Conservation (phyloP, 2,888 invertebrate species). For the Bombyx huttoni region DNA sequence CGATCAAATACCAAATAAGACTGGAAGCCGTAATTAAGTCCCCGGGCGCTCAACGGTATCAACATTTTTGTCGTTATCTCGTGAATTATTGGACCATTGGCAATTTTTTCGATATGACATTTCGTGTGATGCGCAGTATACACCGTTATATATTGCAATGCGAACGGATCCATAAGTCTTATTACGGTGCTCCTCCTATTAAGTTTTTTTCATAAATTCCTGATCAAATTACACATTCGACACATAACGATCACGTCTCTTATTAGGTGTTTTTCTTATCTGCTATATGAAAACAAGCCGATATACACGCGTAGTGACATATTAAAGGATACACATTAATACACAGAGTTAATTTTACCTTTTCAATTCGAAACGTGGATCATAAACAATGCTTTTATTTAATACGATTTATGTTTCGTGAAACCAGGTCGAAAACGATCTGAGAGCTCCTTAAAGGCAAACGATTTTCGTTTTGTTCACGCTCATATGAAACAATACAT, state of each 20-base stretch:
- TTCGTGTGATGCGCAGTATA: constrained; percentile 13
- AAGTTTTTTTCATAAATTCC: neutral
- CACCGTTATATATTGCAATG: constrained; percentile 16
- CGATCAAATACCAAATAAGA: constrained; percentile 20
- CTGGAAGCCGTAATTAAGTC: constrained; percentile 16
- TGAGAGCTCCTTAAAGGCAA: constrained; percentile 61
- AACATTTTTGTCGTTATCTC: constrained; percentile 20
- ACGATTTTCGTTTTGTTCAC: constrained; percentile 62
- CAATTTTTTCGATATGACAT: constrained; percentile 17
- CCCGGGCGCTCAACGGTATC: constrained; percentile 18
- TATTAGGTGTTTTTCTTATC: constrained; percentile 7
- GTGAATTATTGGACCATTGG: constrained; percentile 21
- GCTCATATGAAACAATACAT: constrained; percentile 68
- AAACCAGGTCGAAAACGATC: constrained; percentile 68
- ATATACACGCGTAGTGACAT: constrained; percentile 9
- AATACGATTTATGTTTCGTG: constrained; percentile 60
- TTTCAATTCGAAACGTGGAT: constrained; percentile 44
- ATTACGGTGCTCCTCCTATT: constrained; percentile 5
- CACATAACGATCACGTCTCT: constrained; percentile 1
- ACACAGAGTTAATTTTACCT: constrained; percentile 29
- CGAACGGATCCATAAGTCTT: constrained; percentile 16
- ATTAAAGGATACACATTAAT: constrained; percentile 25
- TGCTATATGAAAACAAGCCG: constrained; percentile 23
- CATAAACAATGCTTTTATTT: constrained; percentile 62
- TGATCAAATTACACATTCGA: neutral